phyloP scores from a whole-genome alignment of 2,113 vertebrate species.

The Gobiocypris rarus region DNA sequence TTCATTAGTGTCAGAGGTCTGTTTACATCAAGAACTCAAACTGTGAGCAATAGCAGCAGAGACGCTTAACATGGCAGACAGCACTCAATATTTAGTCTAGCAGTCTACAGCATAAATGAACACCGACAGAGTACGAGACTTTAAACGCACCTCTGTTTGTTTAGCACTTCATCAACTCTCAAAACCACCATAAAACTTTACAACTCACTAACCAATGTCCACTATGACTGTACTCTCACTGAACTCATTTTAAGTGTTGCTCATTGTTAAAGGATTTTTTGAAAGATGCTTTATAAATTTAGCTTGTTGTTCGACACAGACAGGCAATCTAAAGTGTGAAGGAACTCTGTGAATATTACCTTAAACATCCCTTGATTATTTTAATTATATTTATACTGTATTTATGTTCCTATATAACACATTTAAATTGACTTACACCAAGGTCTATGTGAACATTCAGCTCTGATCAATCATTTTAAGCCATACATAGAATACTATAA shows the following conservation, averaged over 20 bases:
- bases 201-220: background rate
- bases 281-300: background rate
- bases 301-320: background rate
- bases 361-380: too few species aligned
- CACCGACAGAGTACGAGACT: background rate
- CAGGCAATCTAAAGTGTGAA: background rate
- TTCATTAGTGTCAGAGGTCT: background rate
- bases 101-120: background rate
- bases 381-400: too few species aligned
- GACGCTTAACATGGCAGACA: background rate
- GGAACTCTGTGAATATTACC: background rate
- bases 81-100: background rate
- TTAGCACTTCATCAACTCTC: background rate
- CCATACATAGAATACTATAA: background rate
- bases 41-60: too few species aligned
- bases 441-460: too few species aligned
- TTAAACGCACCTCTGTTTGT: background rate
- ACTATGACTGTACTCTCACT: background rate
- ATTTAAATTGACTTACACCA: too few species aligned
- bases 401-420: too few species aligned
- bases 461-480: too few species aligned
- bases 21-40: background rate
- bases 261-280: background rate
- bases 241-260: background rate
- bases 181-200: conserved; percentile 3